Evolutionary conservation across 2,888 invertebrate genomes (phyloP), one percentile per base, ranked within the genome.

Genomic region (Philonicus albiceps): DNA sequence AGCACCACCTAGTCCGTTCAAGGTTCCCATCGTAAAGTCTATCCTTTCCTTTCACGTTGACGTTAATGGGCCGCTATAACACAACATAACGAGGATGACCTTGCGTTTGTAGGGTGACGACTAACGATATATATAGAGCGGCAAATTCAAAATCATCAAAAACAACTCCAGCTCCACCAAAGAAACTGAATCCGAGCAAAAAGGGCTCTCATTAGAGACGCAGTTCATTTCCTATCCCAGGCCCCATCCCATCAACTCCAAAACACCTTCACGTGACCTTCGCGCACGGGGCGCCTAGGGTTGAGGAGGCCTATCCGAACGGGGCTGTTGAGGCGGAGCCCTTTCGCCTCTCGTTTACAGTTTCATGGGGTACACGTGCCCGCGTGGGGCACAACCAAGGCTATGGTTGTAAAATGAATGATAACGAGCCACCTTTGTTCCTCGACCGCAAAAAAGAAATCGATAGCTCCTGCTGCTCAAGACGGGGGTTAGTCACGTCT

Each of bases 301-400:
- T 27, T 22, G 19, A 64, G 19, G 27, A 64, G 27, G 64, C 64
- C 64, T 64, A 53, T 7, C 53, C 27, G 64, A 64, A 64, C 27
- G 0, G 64, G 64, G 64, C 27, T 64, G 64, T 64, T 22, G 37
- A n/a, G 64, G 64, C 22, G n/a, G 76, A 76, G 40, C 40, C 40
- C 40, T 76, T 76, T 64, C 64, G 22, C 64, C 27, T 27, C 27
- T 22, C 64, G 11, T 76, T 76, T 76, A 76, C 76, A 76, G 40
- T 76, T 76, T 76, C 40, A 76, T 76, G 76, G 13, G 34, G 19
- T 76, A 40, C 34, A 76, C 76, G 76, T 76, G 76, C 40, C 76
- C 5, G 34, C 40, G 6, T 34, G 76, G 40, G 13, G 13, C 11
- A 22, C 40, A 40, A 19, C 43, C 40, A 76, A 40, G 76, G 40